Base-by-base conservation (phyloP, 2,888 invertebrate genomes). In the Agriopis leucophaearia region DNA sequence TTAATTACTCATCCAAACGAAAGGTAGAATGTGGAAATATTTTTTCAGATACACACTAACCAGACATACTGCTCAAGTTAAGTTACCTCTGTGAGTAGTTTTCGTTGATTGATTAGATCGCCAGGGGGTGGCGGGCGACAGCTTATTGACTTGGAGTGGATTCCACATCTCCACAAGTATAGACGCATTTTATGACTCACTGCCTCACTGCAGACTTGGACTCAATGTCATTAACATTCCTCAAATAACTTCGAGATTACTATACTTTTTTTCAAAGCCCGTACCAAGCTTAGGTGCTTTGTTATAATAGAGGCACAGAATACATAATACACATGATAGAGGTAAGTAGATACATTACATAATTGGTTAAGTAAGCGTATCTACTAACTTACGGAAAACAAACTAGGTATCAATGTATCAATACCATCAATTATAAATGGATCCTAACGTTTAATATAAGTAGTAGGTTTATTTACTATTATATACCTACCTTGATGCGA, bases 31-130 rank as follows among this genome's bases (percentile, higher is more conserved):
- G 13, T 4, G 13, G 2, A 10, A 44, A 6, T 3, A 8, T 16
- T 8, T 16, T 8, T 16, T 15, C 1, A 45, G 16, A 8, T 47
- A 47, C 5, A 47, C 47, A 16, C 16, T 47, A 47, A 47, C 15
- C 47, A 16, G 16, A 18, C 16, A 27, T 27, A 1, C 18, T 3
- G 16, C 16, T 16, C 15, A 47, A 47, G 16, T 16, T 16, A 16
- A 16, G 9, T 47, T 47, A 47, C 16, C 16, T 47, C 16, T 16
- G 8, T 27, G 36, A 56, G 40, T 50, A n/a, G 38, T 58, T 54
- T 16, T 57, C 45, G 51, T 51, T 71, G 77, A 81, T 78, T 81
- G 81, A 81, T 81, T 80, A 72, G 77, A 73, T 42, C 76, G 71
- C 74, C 77, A 73, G 78, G 80, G 81, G 81, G 79, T 76, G 71